Evolutionary conservation across 1,140 invertebrate genomes (phyloP).

Genomic region (Cydia amplana): DNA sequence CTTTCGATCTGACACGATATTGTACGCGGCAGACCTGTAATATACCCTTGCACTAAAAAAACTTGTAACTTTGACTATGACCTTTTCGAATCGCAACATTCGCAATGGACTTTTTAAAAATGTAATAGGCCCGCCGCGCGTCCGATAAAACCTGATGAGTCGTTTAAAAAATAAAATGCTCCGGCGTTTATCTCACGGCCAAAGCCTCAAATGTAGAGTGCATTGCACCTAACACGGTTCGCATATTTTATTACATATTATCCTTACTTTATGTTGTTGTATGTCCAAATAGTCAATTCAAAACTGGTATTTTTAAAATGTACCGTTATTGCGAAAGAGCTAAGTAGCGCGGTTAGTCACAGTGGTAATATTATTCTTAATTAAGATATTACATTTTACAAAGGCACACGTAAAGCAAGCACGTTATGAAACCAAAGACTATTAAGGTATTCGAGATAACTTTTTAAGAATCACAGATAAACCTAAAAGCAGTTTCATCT

Average conservation of each 20-base stretch:
- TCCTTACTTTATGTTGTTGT: slow-evolving; percentile 23
- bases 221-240: slow-evolving; percentile 24
- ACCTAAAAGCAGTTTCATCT: neutral
- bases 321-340: slow-evolving; percentile 18
- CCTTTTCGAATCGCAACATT: neutral
- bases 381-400: neutral
- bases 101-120: slow-evolving; percentile 2
- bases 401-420: neutral
- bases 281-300: slow-evolving; percentile 31
- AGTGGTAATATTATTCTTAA: slow-evolving; percentile 15
- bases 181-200: slow-evolving; percentile 26
- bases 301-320: slow-evolving; percentile 17
- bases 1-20: slow-evolving; percentile 14
- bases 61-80: neutral
- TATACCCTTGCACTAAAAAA: neutral
- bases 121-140: neutral
- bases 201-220: slow-evolving; percentile 28
- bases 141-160: slow-evolving; percentile 25
- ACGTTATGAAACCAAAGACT: slow-evolving; percentile 2
- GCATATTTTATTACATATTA: slow-evolving; percentile 32
- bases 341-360: slow-evolving; percentile 19
- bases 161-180: slow-evolving; percentile 23
- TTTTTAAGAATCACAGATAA: slow-evolving; percentile 2
- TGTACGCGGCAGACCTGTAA: neutral
- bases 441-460: neutral